Base-by-base conservation (phyloP, 1,140 invertebrate species). In the Drosophila micromelanica region DNA sequence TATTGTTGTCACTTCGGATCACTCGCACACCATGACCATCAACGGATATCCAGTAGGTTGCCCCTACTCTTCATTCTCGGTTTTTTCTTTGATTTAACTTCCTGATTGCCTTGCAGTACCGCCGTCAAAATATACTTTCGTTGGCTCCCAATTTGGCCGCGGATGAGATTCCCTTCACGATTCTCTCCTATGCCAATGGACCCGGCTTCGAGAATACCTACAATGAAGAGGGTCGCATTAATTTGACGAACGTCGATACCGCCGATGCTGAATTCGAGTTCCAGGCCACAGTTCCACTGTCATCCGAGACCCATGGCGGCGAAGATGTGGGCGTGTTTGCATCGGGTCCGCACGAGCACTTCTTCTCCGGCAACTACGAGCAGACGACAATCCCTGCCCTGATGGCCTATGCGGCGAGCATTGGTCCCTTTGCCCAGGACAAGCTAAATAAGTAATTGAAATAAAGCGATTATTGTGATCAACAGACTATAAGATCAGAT, bases 1-100 rank as follows among this genome's bases (percentile, higher is more conserved):
- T 12, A 93, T 97, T 3, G 94, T 97, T 8, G 95, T 97, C 8
- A 97, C 96, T 0, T 95, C 96, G 2, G 96, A 97, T 90, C 96
- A 97, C 92, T 96, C 96, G 12, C 96, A 97, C 78, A 96, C 96
- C 1, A 94, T 97, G 92, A 96, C 95, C 5, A 94, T 97, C 48
- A 95, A 95, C 65, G 96, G 96, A 0, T 94, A 94, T 92, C 73
- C 84, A 90, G 78, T 92, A 54, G 65, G 91, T 55, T 3, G 5
- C 23, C 12, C 0, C 2, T 11, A 11, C 13, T 12, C 13, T 12
- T 11, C 8, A 5, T 13, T 12, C 30, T 11, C 3, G 12, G 0
- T 17, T 35, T 11, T 12, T 5, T 7, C 46, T 23, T 72, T 30
- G 56, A n/a, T n/a, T 42, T n/a, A 23, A 23, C 20, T 3, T 45